Percentiles rank a stretch among this genome's conserved stretches.
Conservation (phyloP, 1,140 invertebrate genomes). For the Ceratina australensis region DNA sequence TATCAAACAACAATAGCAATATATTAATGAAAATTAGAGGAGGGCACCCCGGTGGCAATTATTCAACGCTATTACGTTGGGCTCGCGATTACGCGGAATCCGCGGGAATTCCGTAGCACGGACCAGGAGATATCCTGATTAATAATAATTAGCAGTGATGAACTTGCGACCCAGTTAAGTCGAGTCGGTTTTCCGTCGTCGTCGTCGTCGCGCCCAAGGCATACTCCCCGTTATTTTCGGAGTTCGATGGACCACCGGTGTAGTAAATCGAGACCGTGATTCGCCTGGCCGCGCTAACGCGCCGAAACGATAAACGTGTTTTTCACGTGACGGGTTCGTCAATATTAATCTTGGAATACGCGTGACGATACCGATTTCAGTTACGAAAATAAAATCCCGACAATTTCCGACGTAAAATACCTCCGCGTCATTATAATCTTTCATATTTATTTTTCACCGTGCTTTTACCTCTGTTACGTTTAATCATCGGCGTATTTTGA, state of each 20-base stretch:
- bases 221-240: slow-evolving; percentile 51
- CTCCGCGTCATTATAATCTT: background rate
- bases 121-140: slow-evolving; percentile 45
- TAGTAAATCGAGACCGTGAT: background rate
- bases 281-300: too few relatives aligned
- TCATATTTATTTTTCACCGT: background rate
- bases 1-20: background rate
- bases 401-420: background rate
- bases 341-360: background rate
- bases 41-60: background rate
- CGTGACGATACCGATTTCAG: slow-evolving; percentile 24
- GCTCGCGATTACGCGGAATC: slow-evolving; percentile 24
- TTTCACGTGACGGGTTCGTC: background rate
- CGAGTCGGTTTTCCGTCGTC: slow-evolving; percentile 25
- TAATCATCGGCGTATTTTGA: too few relatives aligned
- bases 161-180: slow-evolving; percentile 74
- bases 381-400: slow-evolving; percentile 49
- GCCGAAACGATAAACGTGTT: background rate
- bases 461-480: background rate
- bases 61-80: background rate
- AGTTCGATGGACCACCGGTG: slow-evolving; percentile 8
- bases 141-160: slow-evolving; percentile 69
- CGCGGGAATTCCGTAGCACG: slow-evolving; percentile 6
- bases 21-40: too few relatives aligned
- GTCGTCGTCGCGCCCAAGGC: slow-evolving; percentile 22